Evolutionary conservation across 2,797 vertebrate species (phyloP), one percentile per base, ranked within the genome.

Genomic region (Pagetopsis macropterus): DNA sequence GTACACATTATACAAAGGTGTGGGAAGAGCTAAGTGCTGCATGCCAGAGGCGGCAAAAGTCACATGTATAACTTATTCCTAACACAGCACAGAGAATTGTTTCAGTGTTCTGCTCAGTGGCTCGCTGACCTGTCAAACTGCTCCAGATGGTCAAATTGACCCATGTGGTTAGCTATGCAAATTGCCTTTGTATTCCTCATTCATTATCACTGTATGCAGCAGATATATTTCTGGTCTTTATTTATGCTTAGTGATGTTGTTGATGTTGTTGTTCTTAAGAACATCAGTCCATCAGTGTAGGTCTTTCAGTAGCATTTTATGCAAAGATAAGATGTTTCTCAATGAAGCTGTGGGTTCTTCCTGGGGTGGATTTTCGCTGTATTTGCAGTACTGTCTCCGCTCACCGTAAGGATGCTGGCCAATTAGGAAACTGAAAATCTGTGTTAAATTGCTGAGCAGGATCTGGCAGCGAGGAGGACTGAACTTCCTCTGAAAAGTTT

Each of bases 361-460:
- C 72, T 67, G 75, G 72, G 84, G 81, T 37, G 41, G 33, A 72
- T 89, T 90, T 91, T 78, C 49, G 82, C 90, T 86, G 89, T 49
- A 85, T 86, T 87, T 75, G 90, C 91, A 92, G 49, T 85, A 82
- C 88, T 89, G 87, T 90, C 88, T 87, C 49, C 60, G 70, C 72
- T 86, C 83, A 73, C 84, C 5, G 37, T 74, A 21, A 85, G 83
- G 79, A 85, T 75, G 78, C 78, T 31, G 77, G 85, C 88, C 89
- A 93, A 92, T 94, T 92, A 92, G 84, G 33, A 84, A 79, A 65
- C 70, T 78, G 72, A 16, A 84, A 92, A 90, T 90, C 67, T 84
- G 87, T 85, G 72, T 88, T 91, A 83, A 73, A 92, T 87, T 87
- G 90, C 89, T 91, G 87, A 76, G 88, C 78, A 57, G 76, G 71